These are phyloP conservation scores for Esox masquinongy DNA, from an alignment of 2,797 vertebrate genomes.

Conservation along the genomic window DNA sequence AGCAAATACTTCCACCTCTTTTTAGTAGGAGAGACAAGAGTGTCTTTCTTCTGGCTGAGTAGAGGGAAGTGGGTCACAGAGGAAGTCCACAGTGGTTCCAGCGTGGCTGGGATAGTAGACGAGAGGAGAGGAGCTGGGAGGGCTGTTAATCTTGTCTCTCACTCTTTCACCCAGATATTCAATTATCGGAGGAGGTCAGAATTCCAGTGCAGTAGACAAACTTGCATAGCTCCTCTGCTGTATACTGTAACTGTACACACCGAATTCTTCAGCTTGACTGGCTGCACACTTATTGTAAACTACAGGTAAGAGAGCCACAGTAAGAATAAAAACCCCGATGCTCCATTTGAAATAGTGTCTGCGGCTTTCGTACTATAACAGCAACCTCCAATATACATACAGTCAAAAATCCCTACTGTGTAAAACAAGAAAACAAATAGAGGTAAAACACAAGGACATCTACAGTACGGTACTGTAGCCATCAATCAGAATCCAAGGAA, in stretches of 20 bases:
- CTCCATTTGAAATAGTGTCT: conserved; percentile 18
- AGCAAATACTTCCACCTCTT: conserved; percentile 40
- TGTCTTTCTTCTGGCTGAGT: conserved; percentile 34
- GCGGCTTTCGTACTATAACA: conserved; percentile 1
- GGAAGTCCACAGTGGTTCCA: conserved; percentile 46
- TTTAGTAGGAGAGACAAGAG: conserved; percentile 44
- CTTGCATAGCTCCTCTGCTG: neutral
- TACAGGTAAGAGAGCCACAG: conserved; percentile 14
- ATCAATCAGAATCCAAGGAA: neutral
- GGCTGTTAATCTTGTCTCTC: conserved; percentile 33
- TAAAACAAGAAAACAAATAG: neutral
- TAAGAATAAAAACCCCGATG: conserved; percentile 19
- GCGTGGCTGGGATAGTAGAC: neutral
- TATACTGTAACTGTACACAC: conserved; percentile 5
- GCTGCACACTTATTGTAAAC: neutral
- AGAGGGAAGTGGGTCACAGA: conserved; percentile 57
- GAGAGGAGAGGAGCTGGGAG: conserved; percentile 25
- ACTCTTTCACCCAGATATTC: conserved; percentile 30
- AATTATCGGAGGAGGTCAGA: conserved; percentile 39
- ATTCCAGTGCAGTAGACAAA: conserved; percentile 29
- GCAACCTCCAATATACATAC: conserved; percentile 1
- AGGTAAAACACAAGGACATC: neutral
- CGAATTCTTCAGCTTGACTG: conserved; percentile 4
- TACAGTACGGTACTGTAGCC: neutral
- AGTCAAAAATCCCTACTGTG: conserved; percentile 11